Base-by-base conservation (phyloP, 2,113 vertebrate genomes). In the Grammomys dolichurus region DNA sequence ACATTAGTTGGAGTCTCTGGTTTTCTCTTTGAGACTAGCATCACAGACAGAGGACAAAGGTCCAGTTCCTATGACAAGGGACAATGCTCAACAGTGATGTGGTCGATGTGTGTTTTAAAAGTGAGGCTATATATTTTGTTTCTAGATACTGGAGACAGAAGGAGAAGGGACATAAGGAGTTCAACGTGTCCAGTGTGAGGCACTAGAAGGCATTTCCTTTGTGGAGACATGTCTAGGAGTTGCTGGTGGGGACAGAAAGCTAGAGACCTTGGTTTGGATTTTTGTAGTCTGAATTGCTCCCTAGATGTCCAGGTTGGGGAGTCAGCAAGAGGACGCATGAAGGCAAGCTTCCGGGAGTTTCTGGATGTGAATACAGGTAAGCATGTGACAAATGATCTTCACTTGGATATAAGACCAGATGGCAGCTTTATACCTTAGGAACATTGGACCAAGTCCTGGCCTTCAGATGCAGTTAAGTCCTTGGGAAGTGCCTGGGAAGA, bases 1-100 rank as follows among this genome's bases (percentile, higher is more conserved):
- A n/a, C 12, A 7, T 8, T 12, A 7, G 36, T 7, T 33, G 4
- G 26, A 33, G 40, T 43, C 48, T 31, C 13, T 1, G 13, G 24
- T 43, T 43, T 46, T 58, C 16, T 87, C 78, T 72, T 46, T 43
- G 73, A 60, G 78, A 78, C 54, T 43, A 12, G 28, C 3, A 26
- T 3, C 2, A 26, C 3, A 48, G 76, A 46, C 46, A 63, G 48
- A 51, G 20, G 20, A 70, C 7, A 43, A 63, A 72, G 19, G 56
- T 19, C 2, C 7, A 0, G 1, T 28, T 11, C 4, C 4, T 17
- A 31, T 20, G 60, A 16, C 85, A 40, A 33, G 4, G 28, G n/a
- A 9, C 2, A 31, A 16, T 22, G 43, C 9, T 86, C 84, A 67
- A 36, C 12, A 26, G 33, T 24, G 65, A 51, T 36, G 31, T 6